Base-by-base conservation (phyloP, 2,113 vertebrate genomes). In the Entelurus aequoreus region DNA sequence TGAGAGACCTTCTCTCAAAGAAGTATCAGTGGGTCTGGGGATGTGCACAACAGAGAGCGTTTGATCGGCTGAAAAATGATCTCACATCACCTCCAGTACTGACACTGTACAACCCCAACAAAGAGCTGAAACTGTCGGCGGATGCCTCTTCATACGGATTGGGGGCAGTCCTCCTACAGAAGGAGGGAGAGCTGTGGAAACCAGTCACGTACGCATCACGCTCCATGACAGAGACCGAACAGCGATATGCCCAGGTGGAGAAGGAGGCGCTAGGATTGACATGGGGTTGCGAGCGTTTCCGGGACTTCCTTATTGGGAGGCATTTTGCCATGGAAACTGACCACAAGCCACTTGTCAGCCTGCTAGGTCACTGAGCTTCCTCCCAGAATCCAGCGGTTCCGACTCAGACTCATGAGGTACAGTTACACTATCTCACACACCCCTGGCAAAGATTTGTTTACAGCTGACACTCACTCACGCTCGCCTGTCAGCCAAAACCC, bases 121-220 rank as follows among this genome's bases (percentile, higher is more conserved):
- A 64, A 49, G 49, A 66, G 1, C 37, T 14, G 2, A 71, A 56
- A 50, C 11, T 61, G 52, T 62, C 52, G 5, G 16, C 19, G n/a
- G 49, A 71, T 40, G 55, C 49, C 0, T 71, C 57, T 1, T 71
- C 57, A 46, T 21, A 51, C 50, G 12, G 62, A 60, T 5, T 16
- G 46, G 0, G 19, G 19, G 19, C 2, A 19, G 19, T 19, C 2
- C 19, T 19, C 19, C 19, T 19, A 19, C 19, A 71, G 9, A 65
- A 36, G 12, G 8, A 49, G 9, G 19, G 19, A 6, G 56, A 61
- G 4, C 40, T 44, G 15, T 61, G 66, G 47, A 47, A 38, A 11
- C 11, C 61, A 13, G 61, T 63, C 7, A 2, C 16, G 2, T 48
- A 48, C 7, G 19, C 12, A 14, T 54, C 51, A 19, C 19, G 2